phyloP scores from a whole-genome alignment of 1,140 invertebrate genomes.

The Drosophila santomea region DNA sequence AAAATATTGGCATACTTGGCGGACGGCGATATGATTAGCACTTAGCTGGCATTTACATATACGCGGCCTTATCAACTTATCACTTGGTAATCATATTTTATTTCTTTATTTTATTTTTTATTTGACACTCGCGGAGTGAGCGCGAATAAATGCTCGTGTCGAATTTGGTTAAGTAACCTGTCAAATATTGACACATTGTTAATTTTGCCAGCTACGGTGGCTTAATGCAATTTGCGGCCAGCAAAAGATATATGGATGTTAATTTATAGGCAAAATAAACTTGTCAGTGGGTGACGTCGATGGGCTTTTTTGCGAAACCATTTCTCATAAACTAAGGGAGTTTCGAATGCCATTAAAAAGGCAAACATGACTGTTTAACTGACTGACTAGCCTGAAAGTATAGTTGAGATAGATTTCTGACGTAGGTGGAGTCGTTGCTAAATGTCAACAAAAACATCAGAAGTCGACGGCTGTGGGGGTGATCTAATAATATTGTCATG shows the following conservation, averaged over 20 bases:
- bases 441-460: constrained; percentile 42
- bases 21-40: constrained; percentile 63
- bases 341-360: constrained; percentile 33
- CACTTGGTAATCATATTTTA: constrained; percentile 48
- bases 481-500: constrained; percentile 72
- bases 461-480: constrained; percentile 14
- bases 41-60: constrained; percentile 31
- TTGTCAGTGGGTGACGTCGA: constrained; percentile 55
- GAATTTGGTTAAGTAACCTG: constrained; percentile 55
- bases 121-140: constrained; percentile 46
- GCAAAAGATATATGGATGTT: constrained; percentile 60
- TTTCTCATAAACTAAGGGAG: constrained; percentile 20
- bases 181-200: constrained; percentile 75
- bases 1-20: constrained; percentile 58
- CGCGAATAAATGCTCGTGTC: constrained; percentile 52
- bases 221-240: constrained; percentile 30
- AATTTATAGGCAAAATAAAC: constrained; percentile 57
- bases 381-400: background rate
- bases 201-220: constrained; percentile 47
- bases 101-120: constrained; percentile 30
- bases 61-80: constrained; percentile 55
- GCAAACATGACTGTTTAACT: constrained; percentile 21
- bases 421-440: constrained; percentile 29
- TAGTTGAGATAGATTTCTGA: constrained; percentile 2
- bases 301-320: constrained; percentile 12